Evolutionary conservation across 2,797 vertebrate genomes (phyloP), one percentile per base, ranked within the genome.

Genomic region (Steatocranus sp.): DNA sequence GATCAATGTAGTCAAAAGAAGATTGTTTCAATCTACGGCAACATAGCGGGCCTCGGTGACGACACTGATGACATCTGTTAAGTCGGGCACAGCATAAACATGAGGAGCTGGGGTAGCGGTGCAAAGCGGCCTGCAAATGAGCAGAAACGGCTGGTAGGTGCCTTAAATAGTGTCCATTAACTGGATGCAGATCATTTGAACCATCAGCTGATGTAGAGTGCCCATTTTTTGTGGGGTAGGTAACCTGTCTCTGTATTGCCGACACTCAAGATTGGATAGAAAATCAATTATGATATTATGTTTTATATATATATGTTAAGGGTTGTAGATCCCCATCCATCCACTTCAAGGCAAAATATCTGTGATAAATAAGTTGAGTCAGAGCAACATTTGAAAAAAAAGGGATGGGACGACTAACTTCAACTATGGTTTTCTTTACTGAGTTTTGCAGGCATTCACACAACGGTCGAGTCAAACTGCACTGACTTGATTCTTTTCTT

Each of bases 31-130:
- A 17, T 68, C 61, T 41, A 41, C 14, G 4, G 36, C 34, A 38
- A 1, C 34, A 23, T 1, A 3, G 11, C 1, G 2, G 61, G 36
- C 3, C 20, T 41, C 5, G 0, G 36, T 7, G 36, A 41, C 1
- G 1, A 63, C 18, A 41, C n/a, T 4, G n/a, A 66, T 68, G 36
- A 68, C 20, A 25, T 25, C 36, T 41, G 12, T 41, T 41, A 66
- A 7, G 20, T 68, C 0, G 36, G 63, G 15, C 38, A 46, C 6
- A 1, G 23, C 6, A 11, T 70, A 18, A 48, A 73, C 41, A 48
- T 0, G 66, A 46, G 38, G 23, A 70, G 20, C 61, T 25, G 20
- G 36, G 63, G 20, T 17, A 43, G 36, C 9, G 3, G 54, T 58
- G 15, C 8, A 56, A 56, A 27, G 14, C 12, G 8, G 25, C 53